phyloP scores from a whole-genome alignment of 2,113 vertebrate genomes.

The Corythornis madagascariensis region DNA sequence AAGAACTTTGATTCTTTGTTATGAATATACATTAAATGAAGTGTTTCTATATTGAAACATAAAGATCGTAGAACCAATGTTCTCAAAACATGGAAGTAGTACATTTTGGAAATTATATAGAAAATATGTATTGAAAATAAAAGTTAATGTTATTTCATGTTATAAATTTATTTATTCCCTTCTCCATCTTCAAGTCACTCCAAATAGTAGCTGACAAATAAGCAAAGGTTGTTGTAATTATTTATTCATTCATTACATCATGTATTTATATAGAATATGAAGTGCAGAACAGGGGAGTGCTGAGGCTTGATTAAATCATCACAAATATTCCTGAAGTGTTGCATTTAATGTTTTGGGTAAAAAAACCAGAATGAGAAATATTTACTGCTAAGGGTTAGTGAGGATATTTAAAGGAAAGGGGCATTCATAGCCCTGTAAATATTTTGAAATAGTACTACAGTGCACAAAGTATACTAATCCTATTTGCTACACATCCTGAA shows the following conservation, averaged over 20 bases:
- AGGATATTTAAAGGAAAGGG: neutral
- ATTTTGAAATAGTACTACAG: neutral
- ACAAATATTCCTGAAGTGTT: slow-evolving; percentile 22
- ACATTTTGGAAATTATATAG: neutral
- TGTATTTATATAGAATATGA: neutral
- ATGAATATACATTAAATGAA: neutral
- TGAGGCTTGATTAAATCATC: slow-evolving; percentile 41
- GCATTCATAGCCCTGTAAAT: neutral
- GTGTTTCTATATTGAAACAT: neutral
- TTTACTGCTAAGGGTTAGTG: neutral
- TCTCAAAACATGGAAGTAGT: neutral
- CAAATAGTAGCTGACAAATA: slow-evolving; percentile 27
- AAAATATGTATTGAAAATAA: neutral
- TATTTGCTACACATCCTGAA: neutral
- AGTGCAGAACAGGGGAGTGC: neutral
- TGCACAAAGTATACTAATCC: neutral
- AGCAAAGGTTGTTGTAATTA: neutral
- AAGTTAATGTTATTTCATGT: neutral
- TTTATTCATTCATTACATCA: slow-evolving; percentile 35
- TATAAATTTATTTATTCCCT: neutral
- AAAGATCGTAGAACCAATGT: neutral
- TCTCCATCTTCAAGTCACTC: neutral
- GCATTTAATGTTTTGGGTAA: neutral
- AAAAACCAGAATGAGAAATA: neutral
- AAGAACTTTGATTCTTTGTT: neutral